phyloP scores from a whole-genome alignment of 2,888 invertebrate species.

The Frankliniella fusca region DNA sequence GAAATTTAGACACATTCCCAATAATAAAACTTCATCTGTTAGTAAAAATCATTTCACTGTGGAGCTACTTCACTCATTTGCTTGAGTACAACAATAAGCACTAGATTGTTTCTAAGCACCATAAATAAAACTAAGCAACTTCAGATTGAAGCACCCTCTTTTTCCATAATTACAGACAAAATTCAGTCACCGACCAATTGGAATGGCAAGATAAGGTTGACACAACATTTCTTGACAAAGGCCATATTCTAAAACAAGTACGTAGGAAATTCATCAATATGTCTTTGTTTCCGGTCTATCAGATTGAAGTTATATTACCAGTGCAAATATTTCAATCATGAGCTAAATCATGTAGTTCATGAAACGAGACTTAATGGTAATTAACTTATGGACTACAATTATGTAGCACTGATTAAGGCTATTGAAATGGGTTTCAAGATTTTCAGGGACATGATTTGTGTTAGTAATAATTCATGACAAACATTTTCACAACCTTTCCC shows the following conservation, averaged over 20 bases:
- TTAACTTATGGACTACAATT: not conserved
- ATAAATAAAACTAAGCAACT: not conserved
- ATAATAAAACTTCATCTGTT: not conserved
- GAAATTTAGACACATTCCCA: not conserved
- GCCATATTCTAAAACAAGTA: not conserved
- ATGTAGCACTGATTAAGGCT: not conserved
- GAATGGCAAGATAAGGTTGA: conserved; percentile 19
- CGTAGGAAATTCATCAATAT: not conserved
- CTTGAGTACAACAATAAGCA: not conserved
- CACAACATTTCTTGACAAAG: not conserved
- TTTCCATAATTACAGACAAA: not conserved
- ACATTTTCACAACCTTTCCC: too few species aligned
- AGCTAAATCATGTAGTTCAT: not conserved
- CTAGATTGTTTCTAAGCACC: not conserved
- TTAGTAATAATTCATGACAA: too few species aligned
- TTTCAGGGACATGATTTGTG: too few species aligned
- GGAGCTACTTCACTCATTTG: not conserved
- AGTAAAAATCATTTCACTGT: not conserved
- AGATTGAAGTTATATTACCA: not conserved
- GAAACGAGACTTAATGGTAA: not conserved
- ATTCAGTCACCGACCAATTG: not conserved
- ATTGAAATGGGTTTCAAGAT: too few species aligned
- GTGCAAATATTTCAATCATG: not conserved
- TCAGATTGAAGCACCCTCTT: not conserved
- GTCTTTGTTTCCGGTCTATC: not conserved